Evolutionary conservation across 2,113 vertebrate genomes (phyloP).

Genomic region (Festucalex cinctus): DNA sequence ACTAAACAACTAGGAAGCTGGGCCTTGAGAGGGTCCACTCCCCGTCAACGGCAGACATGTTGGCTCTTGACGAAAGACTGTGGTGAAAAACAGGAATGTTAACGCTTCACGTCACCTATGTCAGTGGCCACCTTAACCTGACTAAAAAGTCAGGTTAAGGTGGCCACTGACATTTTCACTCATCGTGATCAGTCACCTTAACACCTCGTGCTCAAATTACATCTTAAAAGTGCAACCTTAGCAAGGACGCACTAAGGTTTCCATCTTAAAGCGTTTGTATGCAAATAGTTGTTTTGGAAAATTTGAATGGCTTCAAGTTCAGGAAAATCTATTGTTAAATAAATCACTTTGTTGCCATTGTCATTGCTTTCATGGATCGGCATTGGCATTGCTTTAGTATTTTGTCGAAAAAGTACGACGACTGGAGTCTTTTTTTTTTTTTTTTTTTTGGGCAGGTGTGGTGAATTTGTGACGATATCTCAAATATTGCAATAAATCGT

Average conservation of each 20-base stretch:
- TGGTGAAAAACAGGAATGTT: conserved; percentile 74
- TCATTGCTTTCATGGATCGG: neutral
- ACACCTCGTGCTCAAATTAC: conserved; percentile 38
- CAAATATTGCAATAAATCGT: no score
- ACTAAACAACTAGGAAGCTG: neutral
- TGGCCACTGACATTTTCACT: conserved; percentile 49
- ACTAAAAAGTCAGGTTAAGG: conserved; percentile 47
- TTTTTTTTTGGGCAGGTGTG: no score
- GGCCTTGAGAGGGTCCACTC: neutral
- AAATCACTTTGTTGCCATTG: neutral
- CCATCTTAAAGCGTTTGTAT: neutral
- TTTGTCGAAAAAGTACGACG: no score
- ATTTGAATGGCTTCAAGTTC: neutral
- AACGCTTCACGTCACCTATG: conserved; percentile 57
- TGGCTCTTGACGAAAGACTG: conserved; percentile 57
- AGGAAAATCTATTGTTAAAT: neutral
- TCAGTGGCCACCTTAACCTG: no score
- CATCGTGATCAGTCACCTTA: conserved; percentile 50
- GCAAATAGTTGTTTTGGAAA: neutral
- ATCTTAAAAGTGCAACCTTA: conserved; percentile 9
- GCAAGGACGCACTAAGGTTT: neutral
- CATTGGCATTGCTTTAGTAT: neutral
- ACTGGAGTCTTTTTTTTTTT: no score
- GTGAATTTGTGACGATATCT: no score
- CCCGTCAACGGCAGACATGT: conserved; percentile 58